A percentile compares a stretch with the other conserved stretches of the same genome.
Evolutionary conservation across 2,888 invertebrate genomes (phyloP).

Genomic region (Pollenia amentaria): DNA sequence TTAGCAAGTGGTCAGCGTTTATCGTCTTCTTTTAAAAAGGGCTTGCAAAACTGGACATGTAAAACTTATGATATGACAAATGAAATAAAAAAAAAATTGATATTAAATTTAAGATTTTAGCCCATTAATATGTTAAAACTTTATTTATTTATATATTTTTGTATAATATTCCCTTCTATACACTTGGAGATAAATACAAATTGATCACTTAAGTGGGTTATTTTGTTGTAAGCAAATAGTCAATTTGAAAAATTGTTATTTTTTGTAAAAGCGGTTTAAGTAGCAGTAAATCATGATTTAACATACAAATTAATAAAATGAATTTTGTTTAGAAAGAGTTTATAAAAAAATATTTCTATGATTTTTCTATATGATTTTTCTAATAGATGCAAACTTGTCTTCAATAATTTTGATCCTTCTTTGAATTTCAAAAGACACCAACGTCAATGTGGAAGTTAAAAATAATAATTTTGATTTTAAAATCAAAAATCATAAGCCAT

Average conservation of each 20-base stretch:
- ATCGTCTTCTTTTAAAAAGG: constrained; percentile 9
- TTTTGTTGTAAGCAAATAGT: constrained; percentile 19
- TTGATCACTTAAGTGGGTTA: constrained; percentile 53
- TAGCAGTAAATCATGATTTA: constrained; percentile 43
- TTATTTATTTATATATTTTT: constrained; percentile 66
- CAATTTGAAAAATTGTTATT: constrained; percentile 40
- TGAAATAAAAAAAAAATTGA: constrained; percentile 40
- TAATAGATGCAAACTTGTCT: too few relatives aligned
- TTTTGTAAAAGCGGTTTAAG: constrained; percentile 49
- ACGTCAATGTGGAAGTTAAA: too few relatives aligned
- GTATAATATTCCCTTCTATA: constrained; percentile 4
- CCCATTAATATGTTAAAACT: constrained; percentile 67
- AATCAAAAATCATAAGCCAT: too few relatives aligned
- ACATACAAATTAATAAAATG: neutral
- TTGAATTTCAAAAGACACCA: too few relatives aligned
- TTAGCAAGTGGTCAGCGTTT: constrained; percentile 53
- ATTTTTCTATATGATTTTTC: too few relatives aligned
- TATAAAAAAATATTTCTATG: too few relatives aligned
- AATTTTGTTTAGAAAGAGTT: too few relatives aligned
- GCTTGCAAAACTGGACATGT: neutral
- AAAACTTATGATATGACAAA: constrained; percentile 38
- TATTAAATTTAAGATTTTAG: constrained; percentile 44
- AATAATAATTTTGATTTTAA: too few relatives aligned
- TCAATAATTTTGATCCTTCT: too few relatives aligned
- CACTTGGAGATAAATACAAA: constrained; percentile 33